Percentiles rank a stretch among this genome's conserved stretches.
Conservation (phyloP, 2,797 vertebrate species). For the Microhierax caerulescens region DNA sequence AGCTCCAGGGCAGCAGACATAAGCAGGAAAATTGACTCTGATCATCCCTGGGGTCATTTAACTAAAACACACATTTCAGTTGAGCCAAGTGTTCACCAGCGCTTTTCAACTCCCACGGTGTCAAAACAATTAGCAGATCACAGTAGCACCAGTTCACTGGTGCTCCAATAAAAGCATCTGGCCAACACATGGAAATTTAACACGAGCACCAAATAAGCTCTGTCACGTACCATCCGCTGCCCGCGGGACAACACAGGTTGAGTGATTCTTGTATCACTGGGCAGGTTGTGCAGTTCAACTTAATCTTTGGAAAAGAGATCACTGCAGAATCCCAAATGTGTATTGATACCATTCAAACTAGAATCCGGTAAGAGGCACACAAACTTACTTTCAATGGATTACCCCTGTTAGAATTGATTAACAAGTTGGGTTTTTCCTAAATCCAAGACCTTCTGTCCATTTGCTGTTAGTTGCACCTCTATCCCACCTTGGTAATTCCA, state of each 20-base stretch:
- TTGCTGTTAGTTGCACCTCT: neutral
- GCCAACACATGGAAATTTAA: slow-evolving; percentile 16
- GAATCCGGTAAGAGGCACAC: neutral
- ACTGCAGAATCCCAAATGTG: neutral
- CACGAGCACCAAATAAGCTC: neutral
- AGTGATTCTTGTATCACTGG: neutral
- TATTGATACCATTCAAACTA: neutral
- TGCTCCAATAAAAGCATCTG: slow-evolving; percentile 46
- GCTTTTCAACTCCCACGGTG: slow-evolving; percentile 44
- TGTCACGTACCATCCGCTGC: fast-evolving
- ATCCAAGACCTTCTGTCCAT: neutral
- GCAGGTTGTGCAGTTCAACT: neutral
- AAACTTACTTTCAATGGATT: neutral
- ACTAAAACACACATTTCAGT: slow-evolving; percentile 56
- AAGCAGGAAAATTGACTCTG: slow-evolving; percentile 49
- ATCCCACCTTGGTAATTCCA: neutral
- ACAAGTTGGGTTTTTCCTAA: neutral
- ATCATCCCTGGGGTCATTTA: slow-evolving; percentile 52
- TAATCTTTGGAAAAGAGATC: neutral
- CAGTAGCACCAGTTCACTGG: neutral
- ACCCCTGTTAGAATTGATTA: neutral
- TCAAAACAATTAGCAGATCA: slow-evolving; percentile 66
- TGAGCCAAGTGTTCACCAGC: slow-evolving; percentile 23
- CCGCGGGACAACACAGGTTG: neutral
- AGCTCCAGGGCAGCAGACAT: slow-evolving; percentile 26